A percentile compares a stretch with the other conserved stretches of the same genome.
These are phyloP conservation scores for Actenoides lindsayi DNA, from an alignment of 2,113 vertebrate genomes.

Conservation along the genomic window DNA sequence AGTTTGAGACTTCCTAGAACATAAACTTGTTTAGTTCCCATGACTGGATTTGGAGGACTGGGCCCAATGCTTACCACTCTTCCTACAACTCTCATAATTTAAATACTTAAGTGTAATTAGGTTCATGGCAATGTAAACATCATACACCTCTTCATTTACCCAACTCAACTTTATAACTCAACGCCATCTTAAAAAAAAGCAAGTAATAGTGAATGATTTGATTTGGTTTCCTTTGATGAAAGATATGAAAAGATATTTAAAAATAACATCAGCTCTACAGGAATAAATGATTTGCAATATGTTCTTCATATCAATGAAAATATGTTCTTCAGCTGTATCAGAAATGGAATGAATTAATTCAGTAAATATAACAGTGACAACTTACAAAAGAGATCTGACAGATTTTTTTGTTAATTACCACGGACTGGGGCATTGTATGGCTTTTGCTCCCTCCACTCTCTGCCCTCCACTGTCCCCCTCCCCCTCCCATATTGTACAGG, in stretches of 20 bases:
- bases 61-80: neutral
- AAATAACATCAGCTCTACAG: neutral
- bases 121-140: neutral
- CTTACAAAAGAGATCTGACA: neutral
- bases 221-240: neutral
- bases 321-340: neutral
- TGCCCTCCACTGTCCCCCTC: neutral
- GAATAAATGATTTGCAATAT: neutral
- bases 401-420: neutral
- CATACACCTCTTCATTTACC: neutral
- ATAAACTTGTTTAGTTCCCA: neutral
- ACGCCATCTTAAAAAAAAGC: neutral
- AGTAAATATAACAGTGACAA: neutral
- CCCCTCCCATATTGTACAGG: neutral
- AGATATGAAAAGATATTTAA: neutral
- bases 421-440: neutral
- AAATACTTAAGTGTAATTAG: neutral
- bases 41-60: neutral
- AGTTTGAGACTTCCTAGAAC: neutral
- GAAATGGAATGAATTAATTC: neutral
- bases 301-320: neutral
- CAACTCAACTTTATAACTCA: neutral
- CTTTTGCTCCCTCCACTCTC: neutral
- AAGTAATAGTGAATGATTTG: neutral
- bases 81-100: neutral